Evolutionary conservation across 2,113 vertebrate genomes (phyloP).

Genomic region (Myrmecobius fasciatus): DNA sequence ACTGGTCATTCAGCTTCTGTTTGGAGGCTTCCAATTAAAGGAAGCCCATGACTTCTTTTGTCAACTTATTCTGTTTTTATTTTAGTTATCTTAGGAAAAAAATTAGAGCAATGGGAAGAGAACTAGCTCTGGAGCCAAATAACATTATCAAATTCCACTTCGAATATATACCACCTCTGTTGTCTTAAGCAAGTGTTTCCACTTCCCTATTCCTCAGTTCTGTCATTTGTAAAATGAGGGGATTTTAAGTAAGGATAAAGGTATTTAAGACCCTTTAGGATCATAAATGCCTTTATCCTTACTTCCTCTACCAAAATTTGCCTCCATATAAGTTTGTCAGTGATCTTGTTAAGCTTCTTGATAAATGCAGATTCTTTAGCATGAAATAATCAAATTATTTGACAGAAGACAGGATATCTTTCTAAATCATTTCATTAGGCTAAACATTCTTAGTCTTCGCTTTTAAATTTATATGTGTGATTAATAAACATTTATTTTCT

Average conservation of each 20-base stretch:
- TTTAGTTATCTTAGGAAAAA: neutral
- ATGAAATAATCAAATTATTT: neutral
- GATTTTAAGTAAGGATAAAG: neutral
- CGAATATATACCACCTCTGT: neutral
- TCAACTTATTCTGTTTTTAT: neutral
- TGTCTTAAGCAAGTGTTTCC: neutral
- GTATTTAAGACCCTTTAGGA: no score
- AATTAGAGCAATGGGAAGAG: neutral
- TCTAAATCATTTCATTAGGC: neutral
- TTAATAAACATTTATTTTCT: neutral
- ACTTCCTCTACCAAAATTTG: neutral
- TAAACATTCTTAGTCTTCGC: neutral
- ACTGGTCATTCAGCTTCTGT: neutral
- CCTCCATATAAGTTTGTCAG: neutral
- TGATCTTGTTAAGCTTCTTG: neutral
- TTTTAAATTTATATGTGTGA: neutral
- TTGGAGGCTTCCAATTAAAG: neutral
- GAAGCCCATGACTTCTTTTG: neutral
- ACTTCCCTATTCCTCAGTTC: neutral
- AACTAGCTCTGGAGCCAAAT: neutral
- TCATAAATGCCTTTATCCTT: neutral
- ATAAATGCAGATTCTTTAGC: neutral
- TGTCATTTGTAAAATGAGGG: neutral
- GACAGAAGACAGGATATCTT: neutral
- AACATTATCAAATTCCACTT: neutral